Evolutionary conservation across 2,797 vertebrate species (phyloP), one percentile per base, ranked within the genome.

Genomic region (Sebastes dallii): DNA sequence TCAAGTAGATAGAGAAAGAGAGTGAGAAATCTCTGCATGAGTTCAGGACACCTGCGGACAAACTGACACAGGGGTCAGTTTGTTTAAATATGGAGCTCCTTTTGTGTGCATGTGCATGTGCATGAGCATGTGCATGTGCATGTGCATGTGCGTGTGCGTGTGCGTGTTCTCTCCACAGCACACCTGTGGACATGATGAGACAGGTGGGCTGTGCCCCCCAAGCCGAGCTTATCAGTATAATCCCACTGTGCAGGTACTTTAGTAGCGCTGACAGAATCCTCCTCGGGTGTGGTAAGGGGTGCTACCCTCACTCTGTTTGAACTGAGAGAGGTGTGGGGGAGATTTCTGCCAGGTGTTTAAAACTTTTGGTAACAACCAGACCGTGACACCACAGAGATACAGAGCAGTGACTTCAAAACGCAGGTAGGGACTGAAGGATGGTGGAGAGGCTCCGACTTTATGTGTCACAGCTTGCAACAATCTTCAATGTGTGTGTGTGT

Each of bases 331-430:
- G 71, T 67, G 24, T 36, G 46, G 70, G 56, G 65, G 22, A 58
- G 39, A 30, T 81, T 27, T 87, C 62, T 69, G n/a, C 70, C 86
- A 89, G 65, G 62, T 83, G 76, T 90, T 88, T 88, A 66, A 93
- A 86, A 79, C 84, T 58, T 84, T 75, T 85, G 73, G 65, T 59
- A 59, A 83, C 88, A 87, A 88, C 32, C 68, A 80, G 87, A 93
- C 87, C 85, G 7, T 83, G 83, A 91, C 85, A 77, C 24, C 8
- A n/a, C 60, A 80, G 12, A 81, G 72, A 76, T 61, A 20, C 20
- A 66, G 29, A 78, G 60, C 74, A 69, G 76, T 5, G 70, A 83
- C 72, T 81, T 87, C 64, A 74, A 82, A 82, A 71, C 0, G 1
- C 25, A 32, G n/a, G 66, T 10, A 25, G 66, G 18, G 62, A 70